Percentiles rank a stretch among this genome's conserved stretches.
Evolutionary conservation across 2,797 vertebrate genomes (phyloP).

Genomic region (Enoplosus armatus): DNA sequence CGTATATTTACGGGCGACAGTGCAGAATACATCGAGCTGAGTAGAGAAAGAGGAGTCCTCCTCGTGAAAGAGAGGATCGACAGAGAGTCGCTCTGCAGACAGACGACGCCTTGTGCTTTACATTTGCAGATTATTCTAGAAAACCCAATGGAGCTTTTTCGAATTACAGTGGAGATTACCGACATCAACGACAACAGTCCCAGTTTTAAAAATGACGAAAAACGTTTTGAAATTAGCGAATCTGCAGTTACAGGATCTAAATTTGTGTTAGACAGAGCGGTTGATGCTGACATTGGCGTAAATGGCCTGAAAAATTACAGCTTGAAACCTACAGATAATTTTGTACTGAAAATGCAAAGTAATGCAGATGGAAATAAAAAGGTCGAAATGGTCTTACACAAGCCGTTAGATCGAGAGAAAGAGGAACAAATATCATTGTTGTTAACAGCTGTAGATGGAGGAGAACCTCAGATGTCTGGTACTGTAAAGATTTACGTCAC

Average conservation of each 20-base stretch:
- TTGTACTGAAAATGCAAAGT: constrained; percentile 57
- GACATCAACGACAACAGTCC: constrained; percentile 84
- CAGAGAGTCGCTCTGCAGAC: constrained; percentile 82
- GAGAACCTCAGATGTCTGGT: constrained; percentile 71
- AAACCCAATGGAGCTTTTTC: constrained; percentile 79
- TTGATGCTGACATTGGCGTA: constrained; percentile 56
- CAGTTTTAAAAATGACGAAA: constrained; percentile 66
- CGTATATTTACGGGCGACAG: constrained; percentile 60
- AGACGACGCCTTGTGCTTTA: constrained; percentile 77
- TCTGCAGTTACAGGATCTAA: constrained; percentile 47
- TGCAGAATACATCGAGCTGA: constrained; percentile 85
- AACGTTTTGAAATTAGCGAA: constrained; percentile 69
- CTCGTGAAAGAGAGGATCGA: constrained; percentile 87
- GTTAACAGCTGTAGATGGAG: constrained; percentile 75
- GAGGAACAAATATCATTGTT: constrained; percentile 55
- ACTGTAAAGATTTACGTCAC: constrained; percentile 65
- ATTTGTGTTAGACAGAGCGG: constrained; percentile 60
- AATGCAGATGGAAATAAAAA: constrained; percentile 64
- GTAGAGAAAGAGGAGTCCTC: constrained; percentile 83
- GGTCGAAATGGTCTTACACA: constrained; percentile 75
- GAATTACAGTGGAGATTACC: constrained; percentile 78
- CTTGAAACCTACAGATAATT: constrained; percentile 66
- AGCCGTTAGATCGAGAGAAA: constrained; percentile 70
- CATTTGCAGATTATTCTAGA: constrained; percentile 78
- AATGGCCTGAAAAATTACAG: constrained; percentile 62